phyloP scores from a whole-genome alignment of 2,888 invertebrate genomes.

The Ophioninae sp. region DNA sequence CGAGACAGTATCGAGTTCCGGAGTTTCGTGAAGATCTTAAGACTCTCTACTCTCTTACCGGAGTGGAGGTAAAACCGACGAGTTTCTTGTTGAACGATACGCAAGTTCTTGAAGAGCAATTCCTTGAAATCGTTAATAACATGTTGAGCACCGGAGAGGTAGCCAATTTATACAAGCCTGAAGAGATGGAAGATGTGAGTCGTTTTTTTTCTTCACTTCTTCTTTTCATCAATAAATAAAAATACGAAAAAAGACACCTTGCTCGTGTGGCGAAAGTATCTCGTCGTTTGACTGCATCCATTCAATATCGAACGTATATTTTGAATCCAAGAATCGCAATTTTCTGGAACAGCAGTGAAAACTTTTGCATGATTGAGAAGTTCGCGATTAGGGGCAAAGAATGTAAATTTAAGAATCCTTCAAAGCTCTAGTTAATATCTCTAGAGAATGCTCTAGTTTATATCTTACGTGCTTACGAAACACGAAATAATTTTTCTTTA shows the following conservation, averaged over 20 bases:
- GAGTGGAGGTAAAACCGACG: slow-evolving; percentile 88
- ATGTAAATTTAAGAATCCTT: no score
- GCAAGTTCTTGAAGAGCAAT: slow-evolving; percentile 91
- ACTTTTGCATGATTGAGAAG: no score
- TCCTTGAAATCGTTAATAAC: slow-evolving; percentile 94
- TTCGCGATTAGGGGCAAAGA: no score
- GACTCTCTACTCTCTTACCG: slow-evolving; percentile 86
- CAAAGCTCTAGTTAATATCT: no score
- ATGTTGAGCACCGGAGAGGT: slow-evolving; percentile 94
- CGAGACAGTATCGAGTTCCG: slow-evolving; percentile 88
- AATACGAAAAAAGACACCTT: not conserved
- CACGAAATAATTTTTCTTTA: no score
- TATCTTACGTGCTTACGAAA: no score
- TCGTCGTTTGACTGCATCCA: not conserved
- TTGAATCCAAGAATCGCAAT: no score
- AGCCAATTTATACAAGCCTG: slow-evolving; percentile 92
- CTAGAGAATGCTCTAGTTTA: no score
- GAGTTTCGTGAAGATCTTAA: slow-evolving; percentile 94
- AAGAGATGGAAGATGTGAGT: slow-evolving; percentile 93
- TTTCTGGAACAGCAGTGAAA: no score
- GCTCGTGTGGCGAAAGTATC: not conserved
- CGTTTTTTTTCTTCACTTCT: not conserved
- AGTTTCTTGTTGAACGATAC: slow-evolving; percentile 94
- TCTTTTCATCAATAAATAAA: slow-evolving; percentile 1
- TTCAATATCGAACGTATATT: no score